Evolutionary conservation across 1,140 invertebrate species (phyloP).

Genomic region (Calycopis cecrops): DNA sequence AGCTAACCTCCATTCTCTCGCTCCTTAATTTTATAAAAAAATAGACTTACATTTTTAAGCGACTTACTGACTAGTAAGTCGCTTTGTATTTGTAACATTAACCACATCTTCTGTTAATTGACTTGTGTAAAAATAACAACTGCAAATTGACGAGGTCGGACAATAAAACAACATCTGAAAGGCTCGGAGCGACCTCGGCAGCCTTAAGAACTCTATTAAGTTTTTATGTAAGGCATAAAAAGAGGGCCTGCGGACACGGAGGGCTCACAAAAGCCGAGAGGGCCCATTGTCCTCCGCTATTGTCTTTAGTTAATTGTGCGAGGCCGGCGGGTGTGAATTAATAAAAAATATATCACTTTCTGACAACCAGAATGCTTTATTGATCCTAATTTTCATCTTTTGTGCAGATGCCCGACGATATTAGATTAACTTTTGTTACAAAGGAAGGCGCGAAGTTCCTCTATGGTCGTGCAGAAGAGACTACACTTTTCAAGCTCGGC

Average conservation of each 20-base stretch:
- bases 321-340: not conserved
- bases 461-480: no score
- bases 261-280: not conserved
- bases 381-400: no score
- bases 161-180: conserved; percentile 9
- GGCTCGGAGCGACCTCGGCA: not conserved
- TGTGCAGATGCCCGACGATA: no score
- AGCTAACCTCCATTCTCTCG: no score
- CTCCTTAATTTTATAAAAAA: no score
- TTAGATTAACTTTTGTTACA: no score
- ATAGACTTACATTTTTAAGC: no score
- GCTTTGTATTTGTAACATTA: no score
- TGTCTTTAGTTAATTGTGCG: conserved; percentile 5
- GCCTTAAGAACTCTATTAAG: conserved; percentile 9
- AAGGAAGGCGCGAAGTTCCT: no score
- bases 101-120: not conserved
- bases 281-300: not conserved
- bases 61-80: no score
- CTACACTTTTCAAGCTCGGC: no score
- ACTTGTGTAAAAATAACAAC: conserved; percentile 5
- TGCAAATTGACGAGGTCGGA: not conserved
- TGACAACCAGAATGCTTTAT: no score
- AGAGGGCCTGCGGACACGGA: not conserved
- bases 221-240: conserved; percentile 8
- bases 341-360: not conserved